phyloP scores from a whole-genome alignment of 2,113 vertebrate genomes.

The Centropristis striata region DNA sequence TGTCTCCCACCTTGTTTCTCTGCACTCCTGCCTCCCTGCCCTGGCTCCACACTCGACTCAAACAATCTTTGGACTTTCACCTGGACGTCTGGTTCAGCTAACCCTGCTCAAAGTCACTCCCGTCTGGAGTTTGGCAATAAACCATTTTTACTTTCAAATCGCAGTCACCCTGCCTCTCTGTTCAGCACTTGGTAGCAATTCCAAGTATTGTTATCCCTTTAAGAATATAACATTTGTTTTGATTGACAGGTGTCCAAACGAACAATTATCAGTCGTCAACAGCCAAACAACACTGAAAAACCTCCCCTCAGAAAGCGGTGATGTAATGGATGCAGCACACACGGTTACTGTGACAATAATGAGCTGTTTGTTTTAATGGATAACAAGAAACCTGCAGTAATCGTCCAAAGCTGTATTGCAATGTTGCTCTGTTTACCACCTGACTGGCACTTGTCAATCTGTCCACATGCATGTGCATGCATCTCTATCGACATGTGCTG shows the following conservation, averaged over 20 bases:
- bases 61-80: no score
- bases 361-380: constrained; percentile 15
- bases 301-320: not conserved
- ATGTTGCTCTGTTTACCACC: constrained; percentile 26
- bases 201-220: not conserved
- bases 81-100: no score
- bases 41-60: no score
- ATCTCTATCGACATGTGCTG: constrained; percentile 36
- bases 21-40: no score
- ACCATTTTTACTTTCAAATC: no score
- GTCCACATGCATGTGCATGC: constrained; percentile 23
- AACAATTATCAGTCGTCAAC: not conserved
- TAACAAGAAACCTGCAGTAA: constrained; percentile 19
- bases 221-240: not conserved
- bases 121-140: no score
- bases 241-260: not conserved
- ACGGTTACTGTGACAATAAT: not conserved
- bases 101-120: no score
- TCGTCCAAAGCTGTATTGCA: constrained; percentile 10
- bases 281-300: not conserved
- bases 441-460: constrained; percentile 16
- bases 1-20: no score
- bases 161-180: no score
- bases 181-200: not conserved
- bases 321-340: not conserved